phyloP scores from a whole-genome alignment of 2,888 invertebrate genomes.

The Drosophila atripex region DNA sequence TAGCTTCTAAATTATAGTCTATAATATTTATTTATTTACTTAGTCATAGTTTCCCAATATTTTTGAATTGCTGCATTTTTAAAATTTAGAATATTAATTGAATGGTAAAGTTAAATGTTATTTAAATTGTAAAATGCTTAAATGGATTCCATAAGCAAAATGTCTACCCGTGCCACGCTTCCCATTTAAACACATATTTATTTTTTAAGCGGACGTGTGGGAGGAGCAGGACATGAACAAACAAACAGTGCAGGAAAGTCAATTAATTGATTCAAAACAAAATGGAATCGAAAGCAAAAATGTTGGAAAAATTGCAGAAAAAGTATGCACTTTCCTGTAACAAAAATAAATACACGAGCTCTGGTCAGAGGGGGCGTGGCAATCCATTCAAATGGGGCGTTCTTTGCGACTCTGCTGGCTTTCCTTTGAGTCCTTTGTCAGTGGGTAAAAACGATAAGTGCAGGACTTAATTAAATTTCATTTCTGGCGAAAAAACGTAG shows the following conservation, averaged over 20 bases:
- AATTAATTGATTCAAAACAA: slow-evolving; percentile 70
- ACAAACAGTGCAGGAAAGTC: slow-evolving; percentile 65
- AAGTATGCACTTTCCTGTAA: not conserved
- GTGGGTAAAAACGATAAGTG: slow-evolving; percentile 61
- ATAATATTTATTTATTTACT: too few species aligned
- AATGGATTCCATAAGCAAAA: not conserved
- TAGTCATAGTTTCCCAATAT: too few species aligned
- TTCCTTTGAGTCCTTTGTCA: slow-evolving; percentile 13
- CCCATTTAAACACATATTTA: not conserved
- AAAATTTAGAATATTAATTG: too few species aligned
- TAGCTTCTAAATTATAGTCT: too few species aligned
- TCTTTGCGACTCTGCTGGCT: slow-evolving; percentile 14
- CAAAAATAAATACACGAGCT: slow-evolving; percentile 1
- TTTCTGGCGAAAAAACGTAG: slow-evolving; percentile 34
- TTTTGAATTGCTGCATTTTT: too few species aligned
- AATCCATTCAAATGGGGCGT: slow-evolving; percentile 24
- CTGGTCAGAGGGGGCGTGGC: slow-evolving; percentile 25
- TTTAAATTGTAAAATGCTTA: not conserved
- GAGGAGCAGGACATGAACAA: slow-evolving; percentile 8
- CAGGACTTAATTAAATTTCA: slow-evolving; percentile 71
- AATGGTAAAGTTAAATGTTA: too few species aligned
- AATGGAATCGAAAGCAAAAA: slow-evolving; percentile 26
- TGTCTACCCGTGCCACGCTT: not conserved
- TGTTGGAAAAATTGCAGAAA: slow-evolving; percentile 3
- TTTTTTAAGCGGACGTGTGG: not conserved